Base-by-base conservation (phyloP, 2,797 vertebrate genomes). In the Neoniphon sammara region DNA sequence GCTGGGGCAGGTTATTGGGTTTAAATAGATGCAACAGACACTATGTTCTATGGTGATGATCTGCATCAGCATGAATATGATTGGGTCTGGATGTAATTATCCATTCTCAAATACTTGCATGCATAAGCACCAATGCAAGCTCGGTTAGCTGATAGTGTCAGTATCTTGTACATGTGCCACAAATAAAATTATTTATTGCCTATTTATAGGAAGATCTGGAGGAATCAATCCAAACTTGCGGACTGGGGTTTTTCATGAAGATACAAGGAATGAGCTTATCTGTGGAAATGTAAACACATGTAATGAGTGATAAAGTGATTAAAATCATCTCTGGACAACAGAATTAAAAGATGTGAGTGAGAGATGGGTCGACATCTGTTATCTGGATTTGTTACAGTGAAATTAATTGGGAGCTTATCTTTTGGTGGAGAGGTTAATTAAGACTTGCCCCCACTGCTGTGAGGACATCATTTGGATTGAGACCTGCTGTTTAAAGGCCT, bases 391-490 rank as follows among this genome's bases (percentile, higher is more conserved):
- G 7, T 50, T 50, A 52, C 42, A 5, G 42, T 52, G 49, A 21
- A 52, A 50, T 80, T 72, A 80, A 71, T 84, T 44, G 83, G 56
- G 73, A 27, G 69, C 31, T 58, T 50, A 69, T 80, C 66, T 77
- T 73, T 44, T 85, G 57, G 49, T 72, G 77, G 49, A 30, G 49
- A 59, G 67, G 59, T 54, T 70, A 70, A 84, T 81, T 39, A 25
- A 71, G 60, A 56, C 20, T 55, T 10, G 55, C 36, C 67, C 36
- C 17, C 10, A 27, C 61, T 39, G 65, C 64, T 75, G 74, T 47
- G 68, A 66, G 57, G 75, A 67, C 46, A 66, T 30, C 0, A 14
- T 23, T 55, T 52, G 64, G 64, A 73, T 81, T 76, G 53, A 63
- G 30, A 60, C 59, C 59, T 77, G 25, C 21, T 73, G 66, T 69